Evolutionary conservation across 2,113 vertebrate species (phyloP), one percentile per base, ranked within the genome.

Genomic region (Poeciliopsis retropinna): DNA sequence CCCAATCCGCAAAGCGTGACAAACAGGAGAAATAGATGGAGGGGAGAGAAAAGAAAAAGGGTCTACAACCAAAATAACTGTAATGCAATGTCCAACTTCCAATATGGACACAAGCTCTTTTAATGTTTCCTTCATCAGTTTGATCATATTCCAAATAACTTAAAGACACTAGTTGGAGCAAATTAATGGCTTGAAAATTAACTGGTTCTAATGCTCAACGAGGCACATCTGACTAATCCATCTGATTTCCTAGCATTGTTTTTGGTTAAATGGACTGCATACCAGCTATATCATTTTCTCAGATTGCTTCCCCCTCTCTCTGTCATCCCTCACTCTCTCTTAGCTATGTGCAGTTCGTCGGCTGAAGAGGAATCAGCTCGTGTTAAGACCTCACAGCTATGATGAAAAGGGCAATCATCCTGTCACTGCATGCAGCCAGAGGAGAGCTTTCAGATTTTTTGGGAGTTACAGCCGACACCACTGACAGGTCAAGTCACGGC

Each of bases 341-440:
- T 31, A 32, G 64, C 67, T 67, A 34, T 47, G 57, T 57, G 68
- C 70, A 2, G 75, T 25, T 83, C 72, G 76, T 41, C 71, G 77
- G 60, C 67, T 70, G 76, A 84, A 82, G 87, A 81, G 83, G 83
- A 89, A 81, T 88, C 75, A 67, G 82, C 82, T 90, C 87, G 75
- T 89, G 88, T 87, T 90, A 86, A 90, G 85, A 88, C 82, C 89
- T 88, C 74, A 77, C 85, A 82, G 84, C 79, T 87, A 70, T 86
- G 88, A 92, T 90, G 90, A 89, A 88, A 91, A 89, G 88, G 83
- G 86, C 85, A 87, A 92, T 91, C 90, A 91, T 88, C 74, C 80
- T 86, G 87, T 91, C 91, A 91, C 81, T 62, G 87, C 75, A 78
- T 66, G 79, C 64, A 75, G 73, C 77, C 74, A 61, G 79, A 77